Percentiles rank a stretch among this genome's conserved stretches.
Conservation (phyloP, 2,797 vertebrate genomes). For the Picus viridis region DNA sequence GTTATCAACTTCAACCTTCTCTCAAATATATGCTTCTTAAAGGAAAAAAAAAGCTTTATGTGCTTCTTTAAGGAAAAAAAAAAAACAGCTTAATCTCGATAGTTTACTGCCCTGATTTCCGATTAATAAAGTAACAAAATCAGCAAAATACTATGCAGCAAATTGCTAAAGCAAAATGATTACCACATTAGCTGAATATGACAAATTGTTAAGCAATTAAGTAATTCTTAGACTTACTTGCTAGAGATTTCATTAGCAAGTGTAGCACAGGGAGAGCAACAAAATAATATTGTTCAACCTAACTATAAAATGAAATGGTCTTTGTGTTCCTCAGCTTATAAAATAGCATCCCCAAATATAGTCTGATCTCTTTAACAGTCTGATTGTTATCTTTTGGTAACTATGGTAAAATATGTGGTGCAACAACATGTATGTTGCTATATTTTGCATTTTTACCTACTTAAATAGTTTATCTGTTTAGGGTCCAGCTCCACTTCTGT, state of each 20-base stretch:
- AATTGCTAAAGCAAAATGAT: neutral
- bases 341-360: neutral
- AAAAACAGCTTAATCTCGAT: neutral
- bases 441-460: neutral
- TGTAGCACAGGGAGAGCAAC: neutral
- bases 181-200: neutral
- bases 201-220: neutral
- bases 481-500: neutral
- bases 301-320: neutral
- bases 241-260: neutral
- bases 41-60: neutral
- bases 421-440: neutral
- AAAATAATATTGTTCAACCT: neutral
- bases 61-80: neutral
- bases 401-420: neutral
- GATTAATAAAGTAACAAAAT: neutral
- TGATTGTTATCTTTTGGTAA: neutral
- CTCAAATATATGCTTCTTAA: neutral
- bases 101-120: constrained; percentile 4
- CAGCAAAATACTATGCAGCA: neutral
- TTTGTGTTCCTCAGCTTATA: neutral
- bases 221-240: neutral
- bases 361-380: neutral
- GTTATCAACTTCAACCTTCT: neutral
- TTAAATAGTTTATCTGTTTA: neutral